Conservation (phyloP, 2,888 invertebrate genomes). For the Chymomyza amoena region DNA sequence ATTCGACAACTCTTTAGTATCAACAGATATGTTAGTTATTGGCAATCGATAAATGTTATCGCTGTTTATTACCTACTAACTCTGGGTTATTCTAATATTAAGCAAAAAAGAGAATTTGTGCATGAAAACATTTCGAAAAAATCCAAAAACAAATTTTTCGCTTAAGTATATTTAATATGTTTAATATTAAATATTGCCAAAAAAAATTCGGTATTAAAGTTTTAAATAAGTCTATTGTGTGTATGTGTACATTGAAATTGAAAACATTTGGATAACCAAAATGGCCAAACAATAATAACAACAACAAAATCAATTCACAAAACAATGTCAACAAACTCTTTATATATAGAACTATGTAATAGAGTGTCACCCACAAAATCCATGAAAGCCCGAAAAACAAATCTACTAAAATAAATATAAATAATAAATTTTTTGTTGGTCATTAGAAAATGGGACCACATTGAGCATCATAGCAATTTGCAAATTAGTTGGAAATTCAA, state of each 20-base stretch:
- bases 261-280: constrained; percentile 5
- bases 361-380: not conserved
- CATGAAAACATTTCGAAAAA: no score
- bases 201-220: no score
- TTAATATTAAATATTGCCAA: no score
- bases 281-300: constrained; percentile 20
- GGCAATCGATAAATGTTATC: no score
- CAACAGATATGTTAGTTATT: no score
- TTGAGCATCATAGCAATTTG: not conserved
- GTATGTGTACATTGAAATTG: not conserved
- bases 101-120: no score
- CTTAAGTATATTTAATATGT: no score
- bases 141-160: no score
- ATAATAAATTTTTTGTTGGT: not conserved
- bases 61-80: no score
- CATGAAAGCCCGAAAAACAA: not conserved
- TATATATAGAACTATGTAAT: not conserved
- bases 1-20: no score
- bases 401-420: not conserved
- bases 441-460: not conserved
- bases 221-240: constrained; percentile 8
- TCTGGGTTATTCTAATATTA: no score
- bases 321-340: not conserved
- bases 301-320: not conserved
- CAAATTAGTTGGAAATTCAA: not conserved